Conservation (phyloP, 2,888 invertebrate genomes). For the Sabatieria punctata region DNA sequence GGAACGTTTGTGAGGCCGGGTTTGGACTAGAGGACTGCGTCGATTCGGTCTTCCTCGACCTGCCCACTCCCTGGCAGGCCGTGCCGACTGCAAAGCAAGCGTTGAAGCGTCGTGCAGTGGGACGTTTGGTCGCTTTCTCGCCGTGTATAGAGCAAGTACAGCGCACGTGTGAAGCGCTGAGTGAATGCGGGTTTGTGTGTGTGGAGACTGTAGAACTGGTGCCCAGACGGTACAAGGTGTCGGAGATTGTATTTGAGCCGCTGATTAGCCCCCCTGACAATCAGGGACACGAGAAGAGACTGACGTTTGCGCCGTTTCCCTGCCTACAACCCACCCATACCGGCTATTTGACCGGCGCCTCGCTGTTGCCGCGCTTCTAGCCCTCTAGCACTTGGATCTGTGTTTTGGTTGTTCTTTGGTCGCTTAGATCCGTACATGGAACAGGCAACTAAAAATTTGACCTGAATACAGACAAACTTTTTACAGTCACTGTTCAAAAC, state of each 20-base stretch:
- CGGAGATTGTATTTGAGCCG: too few relatives aligned
- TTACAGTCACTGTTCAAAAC: too few relatives aligned
- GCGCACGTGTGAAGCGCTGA: slow-evolving; percentile 55
- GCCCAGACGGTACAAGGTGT: slow-evolving; percentile 35
- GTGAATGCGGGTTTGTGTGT: slow-evolving; percentile 59
- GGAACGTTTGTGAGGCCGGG: slow-evolving; percentile 73
- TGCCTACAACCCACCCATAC: slow-evolving; percentile 72
- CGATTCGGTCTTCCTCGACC: slow-evolving; percentile 88
- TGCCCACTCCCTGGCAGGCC: slow-evolving; percentile 85
- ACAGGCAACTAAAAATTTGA: too few relatives aligned
- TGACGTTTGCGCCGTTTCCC: too few relatives aligned
- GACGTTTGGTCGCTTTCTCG: slow-evolving; percentile 87
- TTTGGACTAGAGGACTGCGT: slow-evolving; percentile 39
- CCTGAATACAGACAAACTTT: too few relatives aligned
- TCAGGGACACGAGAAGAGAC: too few relatives aligned
- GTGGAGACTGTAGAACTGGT: slow-evolving; percentile 70
- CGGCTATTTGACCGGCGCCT: slow-evolving; percentile 84
- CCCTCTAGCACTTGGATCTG: too few relatives aligned
- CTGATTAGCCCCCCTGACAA: too few relatives aligned
- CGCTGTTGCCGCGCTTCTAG: slow-evolving; percentile 42
- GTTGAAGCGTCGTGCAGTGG: slow-evolving; percentile 45
- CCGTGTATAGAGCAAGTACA: slow-evolving; percentile 99
- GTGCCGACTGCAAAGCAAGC: slow-evolving; percentile 48
- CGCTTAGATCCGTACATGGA: too few relatives aligned
- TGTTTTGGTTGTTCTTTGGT: too few relatives aligned